A percentile compares a stretch with the other conserved stretches of the same genome.
These are phyloP conservation scores for Drosophila koepferae DNA, from an alignment of 2,888 invertebrate species.

Conservation along the genomic window DNA sequence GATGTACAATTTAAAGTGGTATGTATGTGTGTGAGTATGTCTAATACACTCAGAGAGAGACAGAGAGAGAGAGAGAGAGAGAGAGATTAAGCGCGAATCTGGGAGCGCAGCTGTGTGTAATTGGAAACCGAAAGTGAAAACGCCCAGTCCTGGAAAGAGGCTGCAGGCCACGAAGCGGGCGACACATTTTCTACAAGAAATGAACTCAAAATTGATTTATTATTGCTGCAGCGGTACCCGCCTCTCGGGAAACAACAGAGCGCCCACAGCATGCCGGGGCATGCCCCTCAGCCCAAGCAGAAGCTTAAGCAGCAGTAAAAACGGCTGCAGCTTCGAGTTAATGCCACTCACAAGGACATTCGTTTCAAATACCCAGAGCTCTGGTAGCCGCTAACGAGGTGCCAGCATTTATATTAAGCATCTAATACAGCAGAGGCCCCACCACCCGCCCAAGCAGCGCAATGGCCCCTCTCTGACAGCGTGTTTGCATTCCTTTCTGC, in stretches of 20 bases:
- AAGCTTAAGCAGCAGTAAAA: slow-evolving; percentile 6
- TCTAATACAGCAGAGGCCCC: slow-evolving; percentile 23
- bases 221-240: slow-evolving; percentile 57
- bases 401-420: slow-evolving; percentile 21
- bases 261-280: background rate
- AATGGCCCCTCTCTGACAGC: slow-evolving; percentile 5
- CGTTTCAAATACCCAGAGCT: slow-evolving; percentile 47
- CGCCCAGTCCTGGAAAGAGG: slow-evolving; percentile 74
- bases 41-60: slow-evolving; percentile 12
- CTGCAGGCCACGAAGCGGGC: slow-evolving; percentile 41
- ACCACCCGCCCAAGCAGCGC: background rate
- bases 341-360: slow-evolving; percentile 66
- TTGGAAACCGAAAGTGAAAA: slow-evolving; percentile 80
- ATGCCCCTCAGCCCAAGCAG: slow-evolving; percentile 3
- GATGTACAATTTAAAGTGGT: slow-evolving; percentile 52
- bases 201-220: slow-evolving; percentile 71
- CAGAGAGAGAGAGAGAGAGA: slow-evolving; percentile 13
- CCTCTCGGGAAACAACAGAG: background rate
- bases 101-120: slow-evolving; percentile 58
- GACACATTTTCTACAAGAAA: slow-evolving; percentile 60
- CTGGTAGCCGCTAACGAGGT: slow-evolving; percentile 27
- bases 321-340: slow-evolving; percentile 45
- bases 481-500: slow-evolving; percentile 47
- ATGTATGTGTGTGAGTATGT: slow-evolving; percentile 21
- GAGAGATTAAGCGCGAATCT: slow-evolving; percentile 17